Conservation (phyloP, 2,797 vertebrate species). For the Telmatherina bonti region DNA sequence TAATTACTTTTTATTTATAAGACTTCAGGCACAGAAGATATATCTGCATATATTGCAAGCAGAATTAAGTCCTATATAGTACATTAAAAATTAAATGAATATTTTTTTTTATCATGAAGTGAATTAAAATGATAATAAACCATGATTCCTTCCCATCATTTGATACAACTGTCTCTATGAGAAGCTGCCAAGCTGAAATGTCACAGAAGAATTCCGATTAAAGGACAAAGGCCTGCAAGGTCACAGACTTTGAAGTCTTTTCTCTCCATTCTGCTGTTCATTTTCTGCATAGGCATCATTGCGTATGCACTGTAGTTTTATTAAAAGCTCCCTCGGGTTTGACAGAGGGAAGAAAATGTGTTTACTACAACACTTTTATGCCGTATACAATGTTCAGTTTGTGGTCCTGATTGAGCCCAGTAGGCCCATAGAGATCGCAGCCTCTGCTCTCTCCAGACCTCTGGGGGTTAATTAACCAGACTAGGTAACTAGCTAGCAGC, state of each 20-base stretch:
- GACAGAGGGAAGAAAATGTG: constrained; percentile 79
- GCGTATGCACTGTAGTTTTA: constrained; percentile 84
- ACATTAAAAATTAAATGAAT: no score
- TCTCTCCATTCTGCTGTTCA: constrained; percentile 25
- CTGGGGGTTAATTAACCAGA: constrained; percentile 89
- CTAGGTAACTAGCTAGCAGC: constrained; percentile 80
- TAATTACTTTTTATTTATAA: neutral
- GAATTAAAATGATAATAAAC: neutral
- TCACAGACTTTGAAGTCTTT: constrained; percentile 44
- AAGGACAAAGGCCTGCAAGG: constrained; percentile 26
- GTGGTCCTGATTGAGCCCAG: constrained; percentile 89
- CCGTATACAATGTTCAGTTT: constrained; percentile 85
- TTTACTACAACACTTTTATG: constrained; percentile 90
- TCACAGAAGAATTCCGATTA: constrained; percentile 50
- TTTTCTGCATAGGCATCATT: constrained; percentile 54
- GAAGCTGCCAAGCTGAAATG: constrained; percentile 18
- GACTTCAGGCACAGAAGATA: no score
- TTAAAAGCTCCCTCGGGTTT: constrained; percentile 82
- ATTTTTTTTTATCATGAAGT: neutral
- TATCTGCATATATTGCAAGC: no score
- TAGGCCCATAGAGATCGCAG: constrained; percentile 88
- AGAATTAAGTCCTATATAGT: neutral
- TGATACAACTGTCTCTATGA: constrained; percentile 26
- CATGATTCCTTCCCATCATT: constrained; percentile 45
- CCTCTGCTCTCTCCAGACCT: constrained; percentile 77